These are phyloP conservation scores for Himalopsyche kuldschensis DNA, from an alignment of 2,888 invertebrate species.

Conservation along the genomic window DNA sequence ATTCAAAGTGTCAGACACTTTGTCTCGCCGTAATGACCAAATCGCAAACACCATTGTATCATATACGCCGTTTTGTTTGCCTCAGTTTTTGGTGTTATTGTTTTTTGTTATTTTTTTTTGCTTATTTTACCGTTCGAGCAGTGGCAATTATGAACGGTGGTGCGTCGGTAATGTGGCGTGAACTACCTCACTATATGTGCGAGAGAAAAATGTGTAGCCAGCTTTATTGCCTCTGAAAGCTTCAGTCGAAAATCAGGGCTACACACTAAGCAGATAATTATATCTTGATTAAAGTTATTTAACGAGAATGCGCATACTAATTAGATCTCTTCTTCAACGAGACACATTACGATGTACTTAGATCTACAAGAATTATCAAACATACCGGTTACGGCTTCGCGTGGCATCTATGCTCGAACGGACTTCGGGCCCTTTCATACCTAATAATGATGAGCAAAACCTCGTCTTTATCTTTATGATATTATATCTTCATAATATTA, in stretches of 20 bases:
- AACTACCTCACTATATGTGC: slow-evolving; percentile 31
- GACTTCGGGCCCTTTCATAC: too few species aligned
- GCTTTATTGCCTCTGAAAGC: neutral
- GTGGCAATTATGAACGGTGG: slow-evolving; percentile 26
- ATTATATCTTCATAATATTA: too few species aligned
- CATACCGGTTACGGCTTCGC: too few species aligned
- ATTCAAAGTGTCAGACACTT: neutral
- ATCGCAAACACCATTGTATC: neutral
- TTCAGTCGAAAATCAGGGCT: neutral
- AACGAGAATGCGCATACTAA: too few species aligned
- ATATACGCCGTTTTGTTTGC: neutral
- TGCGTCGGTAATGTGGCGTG: slow-evolving; percentile 32
- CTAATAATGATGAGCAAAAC: too few species aligned
- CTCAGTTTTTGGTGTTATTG: neutral
- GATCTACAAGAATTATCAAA: too few species aligned
- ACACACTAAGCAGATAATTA: neutral
- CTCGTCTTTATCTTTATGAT: too few species aligned
- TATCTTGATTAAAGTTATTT: too few species aligned
- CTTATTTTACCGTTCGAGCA: neutral
- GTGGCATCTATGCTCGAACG: too few species aligned
- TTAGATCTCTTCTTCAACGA: too few species aligned
- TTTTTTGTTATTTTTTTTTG: neutral
- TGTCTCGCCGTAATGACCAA: neutral
- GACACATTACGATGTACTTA: too few species aligned
- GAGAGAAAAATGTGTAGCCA: slow-evolving; percentile 13